Evolutionary conservation across 2,797 vertebrate species (phyloP).

Genomic region (Anguilla marmorata): DNA sequence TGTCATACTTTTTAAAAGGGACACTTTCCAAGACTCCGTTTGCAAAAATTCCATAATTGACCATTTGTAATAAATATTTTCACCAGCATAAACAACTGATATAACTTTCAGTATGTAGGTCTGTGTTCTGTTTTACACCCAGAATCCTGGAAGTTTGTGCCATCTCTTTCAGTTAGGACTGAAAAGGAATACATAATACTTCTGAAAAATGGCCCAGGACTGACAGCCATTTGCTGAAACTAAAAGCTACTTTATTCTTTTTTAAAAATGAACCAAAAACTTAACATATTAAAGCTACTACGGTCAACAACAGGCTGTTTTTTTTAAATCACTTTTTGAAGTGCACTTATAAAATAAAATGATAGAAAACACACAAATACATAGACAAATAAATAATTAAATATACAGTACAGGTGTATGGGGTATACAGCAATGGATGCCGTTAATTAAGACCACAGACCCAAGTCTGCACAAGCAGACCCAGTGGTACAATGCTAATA

Average conservation of each 20-base stretch:
- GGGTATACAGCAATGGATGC: slow-evolving; percentile 1
- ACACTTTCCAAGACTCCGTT: neutral
- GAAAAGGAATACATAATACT: neutral
- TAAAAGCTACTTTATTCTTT: slow-evolving; percentile 6
- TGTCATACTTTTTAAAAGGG: neutral
- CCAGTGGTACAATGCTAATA: neutral
- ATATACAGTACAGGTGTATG: neutral
- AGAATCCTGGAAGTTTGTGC: neutral
- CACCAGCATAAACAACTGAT: neutral
- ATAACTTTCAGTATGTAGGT: neutral
- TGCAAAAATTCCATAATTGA: no score
- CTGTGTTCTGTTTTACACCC: neutral
- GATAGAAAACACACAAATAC: slow-evolving; percentile 19
- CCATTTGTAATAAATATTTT: neutral
- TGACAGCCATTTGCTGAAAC: neutral
- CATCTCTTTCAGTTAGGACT: neutral
- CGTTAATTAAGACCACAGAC: neutral
- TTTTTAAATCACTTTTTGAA: slow-evolving; percentile 15
- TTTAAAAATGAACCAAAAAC: slow-evolving; percentile 2
- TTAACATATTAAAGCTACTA: neutral
- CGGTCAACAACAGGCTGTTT: neutral
- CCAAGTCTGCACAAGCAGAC: neutral
- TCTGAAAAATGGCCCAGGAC: neutral
- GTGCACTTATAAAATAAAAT: slow-evolving; percentile 31
- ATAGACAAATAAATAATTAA: slow-evolving; percentile 25